Base-by-base conservation (phyloP, 2,797 vertebrate species). In the Protosalanx chinensis region DNA sequence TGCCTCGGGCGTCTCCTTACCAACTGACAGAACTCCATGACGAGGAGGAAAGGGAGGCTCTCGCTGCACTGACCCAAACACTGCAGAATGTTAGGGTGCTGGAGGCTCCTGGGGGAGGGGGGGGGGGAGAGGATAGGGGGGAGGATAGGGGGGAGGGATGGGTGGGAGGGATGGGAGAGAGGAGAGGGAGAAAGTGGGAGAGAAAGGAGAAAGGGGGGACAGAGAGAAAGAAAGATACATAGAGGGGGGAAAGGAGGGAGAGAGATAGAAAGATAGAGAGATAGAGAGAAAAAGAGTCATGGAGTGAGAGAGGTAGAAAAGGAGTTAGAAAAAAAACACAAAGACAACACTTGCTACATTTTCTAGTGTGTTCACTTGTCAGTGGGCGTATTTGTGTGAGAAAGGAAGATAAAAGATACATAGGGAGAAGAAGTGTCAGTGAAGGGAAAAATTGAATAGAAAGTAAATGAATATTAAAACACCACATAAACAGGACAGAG, bases 21-120 rank as follows among this genome's bases (percentile, higher is more conserved):
- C 93, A 98, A 90, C 64, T 97, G 95, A 84, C 96, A 98, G 84
- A 97, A 97, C 88, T 97, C 96, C 95, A 97, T 97, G 35, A 98
- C 94, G 72, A 97, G 90, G 60, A 97, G 92, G 79, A 93, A 96
- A 1, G 96, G 96, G 74, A 95, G 90, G 23, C 77, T 95, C 84
- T 97, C 96, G 66, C 91, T 95, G 82, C 95, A 98, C 77, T 95
- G 90, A 1, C 95, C 96, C 79, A 97, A 87, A 91, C 96, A 98
- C 88, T 96, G 95, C 70, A 98, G 90, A 72, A 98, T 92, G 60
- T 97, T 97, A 60, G 95, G 94, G 86, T 97, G 96, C 78, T 96
- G 95, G n/a, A 97, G 93, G 82, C 94, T 96, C 88, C 95, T 97
- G 76, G 8, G 64, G 58, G 12, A 23, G 66, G n/a, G 30, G 35